Base-by-base conservation (phyloP, 2,797 vertebrate species). In the Etheostoma nigrum region DNA sequence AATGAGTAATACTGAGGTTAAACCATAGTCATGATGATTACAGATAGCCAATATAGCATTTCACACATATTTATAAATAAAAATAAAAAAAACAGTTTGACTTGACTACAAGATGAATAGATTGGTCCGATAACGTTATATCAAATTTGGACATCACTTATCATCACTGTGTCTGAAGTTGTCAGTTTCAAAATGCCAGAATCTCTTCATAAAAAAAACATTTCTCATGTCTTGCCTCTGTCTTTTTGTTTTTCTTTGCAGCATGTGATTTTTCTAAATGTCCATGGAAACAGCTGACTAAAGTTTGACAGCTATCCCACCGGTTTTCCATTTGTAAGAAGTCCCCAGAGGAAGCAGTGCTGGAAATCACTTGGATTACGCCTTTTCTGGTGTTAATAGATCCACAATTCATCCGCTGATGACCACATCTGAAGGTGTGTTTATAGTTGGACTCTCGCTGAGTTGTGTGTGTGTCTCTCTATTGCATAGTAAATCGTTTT, bases 201-300 rank as follows among this genome's bases (percentile, higher is more conserved):
- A 14, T 51, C 23, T 5, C 12, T 30, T 69, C 8, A 3, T 30
- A 60, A 60, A 14, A 6, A 52, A 47, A 9, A 19, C 1, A 4
- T 49, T 63, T 25, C 55, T 81, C 1, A 4, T 51, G 7, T 42
- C 16, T 68, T 78, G 27, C 13, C 23, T 48, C 2, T 71, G 13
- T 62, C 30, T 52, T 72, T 52, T 55, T 60, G 14, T 86, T 85
- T 78, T 71, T 40, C 49, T 83, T 89, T 89, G 52, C 91, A 95
- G 93, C 88, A 94, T 91, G 92, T 90, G 72, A 93, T 93, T 86
- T 93, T 91, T 72, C 85, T 86, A 91, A 91, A 90, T 82, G 79
- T 84, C 81, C 76, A 86, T 57, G 83, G 91, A 82, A 81, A 85
- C 74, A 86, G 88, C 81, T 86, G 89, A 91, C 86, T 87, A 78